phyloP scores from a whole-genome alignment of 2,113 vertebrate species.

The Megaleporinus macrocephalus region DNA sequence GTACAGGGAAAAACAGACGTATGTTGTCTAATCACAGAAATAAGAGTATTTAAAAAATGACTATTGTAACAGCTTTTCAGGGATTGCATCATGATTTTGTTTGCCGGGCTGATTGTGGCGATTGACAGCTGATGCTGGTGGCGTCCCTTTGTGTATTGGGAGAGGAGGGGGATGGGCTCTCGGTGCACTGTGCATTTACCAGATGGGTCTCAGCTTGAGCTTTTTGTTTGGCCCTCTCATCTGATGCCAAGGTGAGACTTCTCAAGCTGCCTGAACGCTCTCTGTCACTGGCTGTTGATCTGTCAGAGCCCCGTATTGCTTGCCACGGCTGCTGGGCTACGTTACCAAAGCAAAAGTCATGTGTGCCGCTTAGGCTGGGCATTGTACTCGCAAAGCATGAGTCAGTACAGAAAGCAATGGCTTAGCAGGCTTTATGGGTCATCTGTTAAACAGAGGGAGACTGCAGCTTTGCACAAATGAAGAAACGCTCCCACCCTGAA shows the following conservation, averaged over 20 bases:
- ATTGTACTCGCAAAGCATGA: conserved; percentile 22
- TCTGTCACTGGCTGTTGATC: conserved; percentile 19
- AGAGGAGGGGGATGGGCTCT: conserved; percentile 35
- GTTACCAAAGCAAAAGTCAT: not conserved
- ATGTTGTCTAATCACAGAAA: no score
- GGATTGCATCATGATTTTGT: conserved; percentile 34
- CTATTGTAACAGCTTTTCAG: not conserved
- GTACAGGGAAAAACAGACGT: no score
- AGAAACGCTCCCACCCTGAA: not conserved
- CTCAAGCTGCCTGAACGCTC: conserved; percentile 31
- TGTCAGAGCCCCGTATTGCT: conserved; percentile 13
- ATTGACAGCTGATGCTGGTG: conserved; percentile 48
- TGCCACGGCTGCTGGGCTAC: not conserved
- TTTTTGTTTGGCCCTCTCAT: conserved; percentile 52
- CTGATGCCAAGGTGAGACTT: conserved; percentile 56
- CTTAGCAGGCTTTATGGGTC: conserved; percentile 8
- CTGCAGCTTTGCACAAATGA: not conserved
- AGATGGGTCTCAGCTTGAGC: conserved; percentile 56
- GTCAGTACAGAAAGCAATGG: not conserved
- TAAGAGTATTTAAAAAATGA: no score
- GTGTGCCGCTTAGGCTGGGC: not conserved
- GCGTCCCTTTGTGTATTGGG: conserved; percentile 42
- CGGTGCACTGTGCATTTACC: conserved; percentile 34
- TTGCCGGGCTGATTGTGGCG: conserved; percentile 33
- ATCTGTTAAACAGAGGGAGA: conserved; percentile 17